A percentile compares a stretch with the other conserved stretches of the same genome.
Evolutionary conservation across 2,113 vertebrate genomes (phyloP).

Genomic region (Scopus umbretta): DNA sequence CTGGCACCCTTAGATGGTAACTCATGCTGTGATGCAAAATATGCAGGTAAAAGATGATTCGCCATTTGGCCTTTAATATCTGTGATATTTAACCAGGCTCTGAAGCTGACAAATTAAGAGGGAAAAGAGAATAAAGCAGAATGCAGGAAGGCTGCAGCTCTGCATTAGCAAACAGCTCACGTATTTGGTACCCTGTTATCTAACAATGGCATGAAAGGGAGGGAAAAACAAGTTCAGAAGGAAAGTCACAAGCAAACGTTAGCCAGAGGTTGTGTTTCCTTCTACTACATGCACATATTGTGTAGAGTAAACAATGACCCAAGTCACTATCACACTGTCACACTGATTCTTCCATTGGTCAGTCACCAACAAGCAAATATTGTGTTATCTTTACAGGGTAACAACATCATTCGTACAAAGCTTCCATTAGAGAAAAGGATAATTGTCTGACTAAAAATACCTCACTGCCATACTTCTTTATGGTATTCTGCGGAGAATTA

Average conservation of each 20-base stretch:
- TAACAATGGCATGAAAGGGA: neutral
- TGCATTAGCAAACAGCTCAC: neutral
- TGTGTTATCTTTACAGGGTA: neutral
- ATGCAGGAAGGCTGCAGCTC: neutral
- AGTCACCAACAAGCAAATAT: neutral
- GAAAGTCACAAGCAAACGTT: neutral
- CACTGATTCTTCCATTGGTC: neutral
- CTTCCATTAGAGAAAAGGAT: neutral
- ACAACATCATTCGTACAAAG: neutral
- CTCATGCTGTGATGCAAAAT: neutral
- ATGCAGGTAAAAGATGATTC: neutral
- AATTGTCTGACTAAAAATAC: neutral
- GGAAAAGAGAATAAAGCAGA: neutral
- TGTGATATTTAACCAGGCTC: neutral
- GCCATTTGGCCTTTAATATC: constrained; percentile 8
- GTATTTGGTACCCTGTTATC: neutral
- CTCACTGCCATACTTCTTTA: neutral
- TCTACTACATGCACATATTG: fast-evolving
- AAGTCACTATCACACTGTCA: neutral
- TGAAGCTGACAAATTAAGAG: constrained; percentile 22
- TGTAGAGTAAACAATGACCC: neutral
- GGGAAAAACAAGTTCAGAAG: neutral
- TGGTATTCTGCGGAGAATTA: neutral
- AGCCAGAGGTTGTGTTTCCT: neutral
- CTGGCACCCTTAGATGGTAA: neutral